These are phyloP conservation scores for Hirtodrosophila confusa DNA, from an alignment of 2,888 invertebrate species.

Conservation along the genomic window DNA sequence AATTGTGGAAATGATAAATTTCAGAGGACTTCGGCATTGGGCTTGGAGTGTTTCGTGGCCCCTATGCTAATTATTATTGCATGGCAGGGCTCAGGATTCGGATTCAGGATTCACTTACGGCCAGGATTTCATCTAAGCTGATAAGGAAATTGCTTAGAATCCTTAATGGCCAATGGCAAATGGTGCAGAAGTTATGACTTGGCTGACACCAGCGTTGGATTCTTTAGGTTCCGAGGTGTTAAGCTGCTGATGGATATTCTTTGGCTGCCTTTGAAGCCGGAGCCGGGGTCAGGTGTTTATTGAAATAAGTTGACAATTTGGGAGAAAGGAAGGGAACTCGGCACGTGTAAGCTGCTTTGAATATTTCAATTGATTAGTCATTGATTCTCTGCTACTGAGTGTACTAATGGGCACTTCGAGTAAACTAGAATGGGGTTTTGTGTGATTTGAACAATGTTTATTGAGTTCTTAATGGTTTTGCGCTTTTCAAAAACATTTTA, in stretches of 20 bases:
- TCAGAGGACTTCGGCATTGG: conserved; percentile 33
- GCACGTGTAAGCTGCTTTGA: conserved; percentile 36
- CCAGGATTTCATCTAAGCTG: conserved; percentile 72
- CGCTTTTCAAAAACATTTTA: conserved; percentile 14
- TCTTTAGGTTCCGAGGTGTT: conserved; percentile 51
- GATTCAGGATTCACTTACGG: conserved; percentile 49
- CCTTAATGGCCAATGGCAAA: conserved; percentile 64
- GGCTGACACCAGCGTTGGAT: not conserved
- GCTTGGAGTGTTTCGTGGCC: conserved; percentile 27
- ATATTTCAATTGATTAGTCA: conserved; percentile 57
- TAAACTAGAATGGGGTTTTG: not conserved
- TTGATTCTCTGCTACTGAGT: conserved; percentile 26
- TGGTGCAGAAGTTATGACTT: conserved; percentile 67
- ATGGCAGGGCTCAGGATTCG: conserved; percentile 15
- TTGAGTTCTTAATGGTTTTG: conserved; percentile 6
- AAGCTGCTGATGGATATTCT: conserved; percentile 66
- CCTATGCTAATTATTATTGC: conserved; percentile 76
- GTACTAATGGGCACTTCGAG: conserved; percentile 28
- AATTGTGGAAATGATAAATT: conserved; percentile 63
- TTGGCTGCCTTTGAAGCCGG: conserved; percentile 14
- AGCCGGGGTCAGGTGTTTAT: conserved; percentile 32
- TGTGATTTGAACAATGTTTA: conserved; percentile 21
- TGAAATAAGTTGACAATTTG: conserved; percentile 62
- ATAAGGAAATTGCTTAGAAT: conserved; percentile 77
- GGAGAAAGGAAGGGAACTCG: conserved; percentile 1